Base-by-base conservation (phyloP, 2,113 vertebrate genomes). In the Zosterops japonicus region DNA sequence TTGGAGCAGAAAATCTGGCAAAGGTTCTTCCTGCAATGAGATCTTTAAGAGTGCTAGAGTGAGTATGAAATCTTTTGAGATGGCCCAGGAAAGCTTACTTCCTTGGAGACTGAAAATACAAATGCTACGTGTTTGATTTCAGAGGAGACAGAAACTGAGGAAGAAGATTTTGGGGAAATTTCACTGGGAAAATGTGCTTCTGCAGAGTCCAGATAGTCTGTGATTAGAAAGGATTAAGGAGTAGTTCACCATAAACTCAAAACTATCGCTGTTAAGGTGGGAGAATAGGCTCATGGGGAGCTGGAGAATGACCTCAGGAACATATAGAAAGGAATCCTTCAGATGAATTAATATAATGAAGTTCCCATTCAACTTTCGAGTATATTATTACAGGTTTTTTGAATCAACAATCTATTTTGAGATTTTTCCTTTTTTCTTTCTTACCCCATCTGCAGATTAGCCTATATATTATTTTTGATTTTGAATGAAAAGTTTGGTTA, bases 21-120 rank as follows among this genome's bases (percentile, higher is more conserved):
- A 95, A 95, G 8, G 97, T 97, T 64, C 98, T 99, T 78, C 99
- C 99, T 14, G 96, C 91, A 44, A 98, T 99, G 98, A 75, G 60
- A 28, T 98, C 98, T 8, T 97, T 99, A 82, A 98, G 97, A 61
- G 98, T 99, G 67, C 92, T 99, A 14, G 98, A 99, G 99, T 99
- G 96, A 99, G 99, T 98, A 55, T 59, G n/a, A 84, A 56, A 56
- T 33, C 19, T 76, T 28, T 31, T 86, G 63, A 41, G 41, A 20
- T 31, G 13, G 44, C 25, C 29, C 14, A 36, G 39, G 33, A 55
- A 42, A 83, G 14, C 29, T 72, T 36, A 42, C 9, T 63, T 65
- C 29, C n/a, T 50, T 59, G n/a, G 33, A 47, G 29, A 60, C 39
- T 59, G 24, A 74, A 88, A 83, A 77, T 50, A 59, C 17, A 23